A percentile compares a stretch with the other conserved stretches of the same genome.
Conservation (phyloP, 2,113 vertebrate species). For the Meles meles region DNA sequence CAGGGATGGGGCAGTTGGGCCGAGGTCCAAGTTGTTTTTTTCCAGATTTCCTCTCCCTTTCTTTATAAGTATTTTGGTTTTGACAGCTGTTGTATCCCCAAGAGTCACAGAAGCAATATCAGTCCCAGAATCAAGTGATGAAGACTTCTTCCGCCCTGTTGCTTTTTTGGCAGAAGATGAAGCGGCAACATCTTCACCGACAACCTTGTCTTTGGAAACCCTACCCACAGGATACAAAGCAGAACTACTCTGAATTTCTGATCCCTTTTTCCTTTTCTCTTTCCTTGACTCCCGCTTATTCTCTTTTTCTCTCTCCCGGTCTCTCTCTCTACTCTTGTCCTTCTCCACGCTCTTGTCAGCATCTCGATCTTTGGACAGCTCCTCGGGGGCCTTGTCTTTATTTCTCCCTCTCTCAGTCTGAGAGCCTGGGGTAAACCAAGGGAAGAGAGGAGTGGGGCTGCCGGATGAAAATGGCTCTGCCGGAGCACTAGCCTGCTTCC, state of each 20-base stretch:
- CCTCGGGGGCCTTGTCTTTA: conserved; percentile 83
- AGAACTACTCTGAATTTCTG: conserved; percentile 80
- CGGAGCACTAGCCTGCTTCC: conserved; percentile 79
- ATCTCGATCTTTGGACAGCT: conserved; percentile 84
- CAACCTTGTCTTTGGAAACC: conserved; percentile 82
- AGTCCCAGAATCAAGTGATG: conserved; percentile 78
- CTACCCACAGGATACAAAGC: conserved; percentile 82
- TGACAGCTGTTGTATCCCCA: conserved; percentile 82
- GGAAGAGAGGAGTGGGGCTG: conserved; percentile 84
- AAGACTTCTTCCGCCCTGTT: conserved; percentile 87
- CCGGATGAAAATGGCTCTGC: conserved; percentile 85
- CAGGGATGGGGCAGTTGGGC: conserved; percentile 73
- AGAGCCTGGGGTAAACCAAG: conserved; percentile 85
- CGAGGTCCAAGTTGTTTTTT: conserved; percentile 84
- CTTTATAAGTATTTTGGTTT: conserved; percentile 90
- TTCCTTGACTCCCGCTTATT: conserved; percentile 93
- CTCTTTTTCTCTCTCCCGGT: conserved; percentile 91
- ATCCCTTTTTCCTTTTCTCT: conserved; percentile 89
- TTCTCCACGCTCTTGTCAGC: conserved; percentile 87
- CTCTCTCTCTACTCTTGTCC: conserved; percentile 90
- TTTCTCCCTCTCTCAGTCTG: conserved; percentile 86
- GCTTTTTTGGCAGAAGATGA: conserved; percentile 83
- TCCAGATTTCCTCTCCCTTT: conserved; percentile 88
- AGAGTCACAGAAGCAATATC: conserved; percentile 81
- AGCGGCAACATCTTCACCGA: conserved; percentile 76